phyloP scores from a whole-genome alignment of 1,140 invertebrate species.

The Drosophila nikananu region DNA sequence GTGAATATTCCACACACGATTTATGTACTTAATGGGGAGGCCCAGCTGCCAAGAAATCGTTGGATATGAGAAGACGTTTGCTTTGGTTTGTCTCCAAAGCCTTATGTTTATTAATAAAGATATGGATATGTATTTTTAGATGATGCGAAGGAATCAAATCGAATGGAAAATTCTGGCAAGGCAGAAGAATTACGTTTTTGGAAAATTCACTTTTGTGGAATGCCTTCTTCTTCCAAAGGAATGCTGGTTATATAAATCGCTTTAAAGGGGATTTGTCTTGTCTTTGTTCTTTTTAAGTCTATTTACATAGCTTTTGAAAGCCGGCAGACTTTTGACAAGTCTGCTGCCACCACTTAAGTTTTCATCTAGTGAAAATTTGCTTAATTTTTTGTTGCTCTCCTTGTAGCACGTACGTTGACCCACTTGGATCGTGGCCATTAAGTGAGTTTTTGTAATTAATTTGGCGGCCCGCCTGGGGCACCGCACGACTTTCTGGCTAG shows the following conservation, averaged over 20 bases:
- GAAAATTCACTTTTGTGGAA: constrained; percentile 9
- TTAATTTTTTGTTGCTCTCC: constrained; percentile 2
- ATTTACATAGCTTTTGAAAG: background rate
- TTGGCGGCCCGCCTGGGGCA: constrained; percentile 48
- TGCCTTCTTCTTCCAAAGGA: background rate
- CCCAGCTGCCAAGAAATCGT: constrained; percentile 64
- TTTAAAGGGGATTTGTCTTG: background rate
- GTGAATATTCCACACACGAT: constrained; percentile 40
- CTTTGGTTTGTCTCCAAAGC: constrained; percentile 62
- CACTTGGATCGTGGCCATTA: constrained; percentile 80
- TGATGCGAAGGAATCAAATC: constrained; percentile 38
- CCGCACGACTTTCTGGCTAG: constrained; percentile 51
- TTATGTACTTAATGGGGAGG: constrained; percentile 59
- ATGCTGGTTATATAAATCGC: constrained; percentile 2
- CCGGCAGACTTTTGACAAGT: constrained; percentile 17
- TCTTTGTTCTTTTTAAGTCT: background rate
- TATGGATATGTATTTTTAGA: constrained; percentile 74
- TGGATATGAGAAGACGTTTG: constrained; percentile 39
- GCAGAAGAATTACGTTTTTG: constrained; percentile 16
- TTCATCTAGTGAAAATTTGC: constrained; percentile 26
- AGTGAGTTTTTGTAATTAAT: constrained; percentile 80
- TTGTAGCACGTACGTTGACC: constrained; percentile 67
- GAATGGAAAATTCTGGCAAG: constrained; percentile 44
- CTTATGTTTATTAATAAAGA: constrained; percentile 65
- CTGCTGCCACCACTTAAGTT: constrained; percentile 22